Percentiles rank a stretch among this genome's conserved stretches.
Evolutionary conservation across 2,113 vertebrate genomes (phyloP).

Genomic region (Microtus pennsylvanicus): DNA sequence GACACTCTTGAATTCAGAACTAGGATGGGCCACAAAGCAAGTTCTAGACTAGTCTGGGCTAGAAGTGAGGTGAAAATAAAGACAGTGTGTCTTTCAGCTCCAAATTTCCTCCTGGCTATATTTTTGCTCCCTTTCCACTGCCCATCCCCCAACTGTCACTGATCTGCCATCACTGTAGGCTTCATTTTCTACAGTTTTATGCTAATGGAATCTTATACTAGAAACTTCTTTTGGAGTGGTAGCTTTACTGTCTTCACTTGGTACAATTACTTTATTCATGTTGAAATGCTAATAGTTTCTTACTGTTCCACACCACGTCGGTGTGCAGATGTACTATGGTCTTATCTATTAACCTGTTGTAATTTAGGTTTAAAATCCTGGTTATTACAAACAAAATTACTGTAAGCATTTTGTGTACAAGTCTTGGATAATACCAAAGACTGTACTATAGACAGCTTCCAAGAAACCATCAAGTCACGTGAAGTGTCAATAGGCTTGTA

Average conservation of each 20-base stretch:
- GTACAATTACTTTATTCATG: conserved; percentile 26
- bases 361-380: conserved; percentile 29
- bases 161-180: neutral
- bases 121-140: neutral
- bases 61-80: neutral
- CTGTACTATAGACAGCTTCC: neutral
- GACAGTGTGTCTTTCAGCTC: neutral
- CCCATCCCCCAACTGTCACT: neutral
- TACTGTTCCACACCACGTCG: neutral
- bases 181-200: conserved; percentile 24
- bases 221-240: neutral
- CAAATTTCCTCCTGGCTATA: conserved; percentile 1
- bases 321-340: neutral
- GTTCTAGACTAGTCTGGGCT: neutral
- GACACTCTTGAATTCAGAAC: neutral
- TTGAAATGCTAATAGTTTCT: conserved; percentile 4
- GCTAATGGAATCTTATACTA: neutral
- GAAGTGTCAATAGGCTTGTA: neutral
- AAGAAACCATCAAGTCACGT: neutral
- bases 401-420: neutral
- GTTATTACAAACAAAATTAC: conserved; percentile 37
- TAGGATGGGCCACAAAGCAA: neutral
- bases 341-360: neutral
- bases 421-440: neutral
- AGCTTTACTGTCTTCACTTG: neutral